Conservation (phyloP, 30 jellyfish, hydroid and myxozoan genomes). For the Nemopilema nomurai region DNA sequence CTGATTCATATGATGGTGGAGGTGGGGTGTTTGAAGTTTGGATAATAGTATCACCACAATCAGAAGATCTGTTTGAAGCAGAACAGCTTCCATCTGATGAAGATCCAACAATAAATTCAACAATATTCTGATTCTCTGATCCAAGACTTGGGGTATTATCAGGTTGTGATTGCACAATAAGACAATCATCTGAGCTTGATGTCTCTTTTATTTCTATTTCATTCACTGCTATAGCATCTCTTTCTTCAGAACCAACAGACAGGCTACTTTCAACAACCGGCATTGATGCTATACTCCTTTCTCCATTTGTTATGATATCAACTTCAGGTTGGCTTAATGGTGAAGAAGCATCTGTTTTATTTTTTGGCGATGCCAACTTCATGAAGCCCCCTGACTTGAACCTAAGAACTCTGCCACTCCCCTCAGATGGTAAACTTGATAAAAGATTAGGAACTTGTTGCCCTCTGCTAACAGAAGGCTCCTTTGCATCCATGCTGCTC, state of each 20-base stretch:
- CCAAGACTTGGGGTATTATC: neutral
- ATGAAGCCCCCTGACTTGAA: slow-evolving; percentile 3
- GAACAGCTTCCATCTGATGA: neutral
- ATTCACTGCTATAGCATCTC: neutral
- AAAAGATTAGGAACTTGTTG: neutral
- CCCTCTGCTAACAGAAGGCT: neutral
- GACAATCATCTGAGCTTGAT: neutral
- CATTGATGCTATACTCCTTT: neutral
- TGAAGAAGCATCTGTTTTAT: neutral
- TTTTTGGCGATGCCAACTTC: neutral
- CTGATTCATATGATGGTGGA: slow-evolving; percentile 86
- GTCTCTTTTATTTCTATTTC: neutral
- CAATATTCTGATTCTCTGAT: neutral
- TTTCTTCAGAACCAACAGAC: neutral
- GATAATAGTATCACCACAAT: neutral
- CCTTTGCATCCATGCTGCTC: neutral
- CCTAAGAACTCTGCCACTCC: slow-evolving; percentile 45
- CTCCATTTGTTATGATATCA: neutral
- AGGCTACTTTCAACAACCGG: neutral
- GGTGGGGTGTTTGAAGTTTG: slow-evolving; percentile 21
- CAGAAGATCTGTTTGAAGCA: neutral
- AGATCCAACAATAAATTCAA: neutral
- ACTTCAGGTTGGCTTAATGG: neutral
- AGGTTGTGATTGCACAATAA: neutral
- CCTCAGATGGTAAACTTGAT: neutral